Evolutionary conservation across 2,113 vertebrate species (phyloP).

Genomic region (Pelmatolapia mariae): DNA sequence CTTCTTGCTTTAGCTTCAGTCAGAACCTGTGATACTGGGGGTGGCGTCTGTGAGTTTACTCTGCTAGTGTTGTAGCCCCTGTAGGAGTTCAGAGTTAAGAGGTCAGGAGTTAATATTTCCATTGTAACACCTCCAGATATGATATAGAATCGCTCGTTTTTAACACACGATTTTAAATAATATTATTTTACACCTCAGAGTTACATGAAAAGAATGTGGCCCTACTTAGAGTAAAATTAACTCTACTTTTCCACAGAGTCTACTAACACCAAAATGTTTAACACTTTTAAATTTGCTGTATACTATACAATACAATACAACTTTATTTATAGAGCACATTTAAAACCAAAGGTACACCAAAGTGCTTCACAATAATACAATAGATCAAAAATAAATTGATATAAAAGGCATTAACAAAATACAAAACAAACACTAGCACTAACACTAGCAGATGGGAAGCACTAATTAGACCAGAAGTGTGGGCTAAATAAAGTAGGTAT

Average conservation of each 20-base stretch:
- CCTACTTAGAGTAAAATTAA: neutral
- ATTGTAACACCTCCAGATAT: neutral
- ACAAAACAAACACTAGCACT: neutral
- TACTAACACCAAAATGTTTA: neutral
- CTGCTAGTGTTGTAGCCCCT: neutral
- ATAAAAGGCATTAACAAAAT: neutral
- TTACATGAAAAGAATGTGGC: neutral
- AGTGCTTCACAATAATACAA: neutral
- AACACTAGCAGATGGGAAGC: rapidly evolving
- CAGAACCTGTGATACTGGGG: neutral
- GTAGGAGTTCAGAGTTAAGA: neutral
- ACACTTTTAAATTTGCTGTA: neutral
- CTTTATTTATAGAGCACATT: neutral
- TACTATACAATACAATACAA: neutral
- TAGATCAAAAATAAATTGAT: neutral
- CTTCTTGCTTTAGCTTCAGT: neutral
- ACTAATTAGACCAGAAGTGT: neutral
- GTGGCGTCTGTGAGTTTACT: neutral
- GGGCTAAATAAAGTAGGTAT: neutral
- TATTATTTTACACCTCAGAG: neutral
- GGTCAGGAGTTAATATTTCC: neutral
- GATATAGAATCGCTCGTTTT: neutral
- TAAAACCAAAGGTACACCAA: rapidly evolving
- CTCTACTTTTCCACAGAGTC: neutral
- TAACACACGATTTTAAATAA: neutral